Base-by-base conservation (phyloP, 2,888 invertebrate species). In the Adelphocoris suturalis region DNA sequence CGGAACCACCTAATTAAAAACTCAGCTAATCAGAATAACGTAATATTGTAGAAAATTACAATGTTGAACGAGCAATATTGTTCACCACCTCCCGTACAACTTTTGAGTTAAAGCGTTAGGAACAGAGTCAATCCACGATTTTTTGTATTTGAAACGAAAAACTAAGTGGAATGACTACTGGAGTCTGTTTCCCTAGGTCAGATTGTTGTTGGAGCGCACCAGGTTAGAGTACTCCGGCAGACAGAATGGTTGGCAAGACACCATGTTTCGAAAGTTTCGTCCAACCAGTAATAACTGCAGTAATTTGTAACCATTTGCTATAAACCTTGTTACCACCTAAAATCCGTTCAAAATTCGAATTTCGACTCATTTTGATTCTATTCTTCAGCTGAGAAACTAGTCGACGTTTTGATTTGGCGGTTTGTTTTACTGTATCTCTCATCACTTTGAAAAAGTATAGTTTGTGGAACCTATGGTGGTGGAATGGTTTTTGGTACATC, bases 191-290 rank as follows among this genome's bases (percentile, higher is more conserved):
- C 48, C 93, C 91, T 16, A 94, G 91, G 91, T 94, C 93, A 1
- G 94, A 91, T 90, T 94, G 92, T 91, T 95, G 95, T 85, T 93
- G 93, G 0, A 95, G 92, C 85, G 95, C 93, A 19, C 95, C 95
- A n/a, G 94, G 94, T 46, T 95, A 92, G 23, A 95, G 92, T 91
- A 94, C 94, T 93, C 95, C 95, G 0, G 93, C 93, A 0, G 93
- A 93, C 14, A 95, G 94, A 12, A 95, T 92, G 0, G 93, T 93
- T 28, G 93, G 92, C 61, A 93, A 93, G 5, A 93, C 93, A n/a
- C 93, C 93, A 91, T 93, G 93, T 3, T 91, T 86, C 11, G 93
- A 89, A 47, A 94, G 93, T 55, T 68, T 23, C 7, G 7, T 68
- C 11, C 12, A 68, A 23, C 23, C 12, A 27, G 12, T 68, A 23